Conservation (phyloP, 2,797 vertebrate species). For the Dermochelys coriacea region DNA sequence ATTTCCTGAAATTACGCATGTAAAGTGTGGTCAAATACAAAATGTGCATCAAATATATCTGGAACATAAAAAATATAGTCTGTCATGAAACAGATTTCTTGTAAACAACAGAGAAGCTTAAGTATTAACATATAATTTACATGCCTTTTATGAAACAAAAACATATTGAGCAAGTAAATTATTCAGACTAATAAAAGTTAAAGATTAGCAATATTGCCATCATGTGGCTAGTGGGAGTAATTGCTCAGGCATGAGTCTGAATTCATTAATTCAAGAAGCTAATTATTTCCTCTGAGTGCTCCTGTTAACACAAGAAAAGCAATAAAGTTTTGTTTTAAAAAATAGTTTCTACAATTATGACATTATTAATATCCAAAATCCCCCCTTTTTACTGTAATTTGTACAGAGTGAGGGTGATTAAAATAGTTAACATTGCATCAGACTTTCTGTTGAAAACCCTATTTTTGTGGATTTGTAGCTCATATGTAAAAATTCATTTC, state of each 20-base stretch:
- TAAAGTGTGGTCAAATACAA: neutral
- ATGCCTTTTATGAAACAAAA: neutral
- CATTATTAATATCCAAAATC: neutral
- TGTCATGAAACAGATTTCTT: neutral
- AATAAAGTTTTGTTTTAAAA: neutral
- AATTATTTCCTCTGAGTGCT: neutral
- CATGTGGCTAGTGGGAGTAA: slow-evolving; percentile 58
- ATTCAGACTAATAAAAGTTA: neutral
- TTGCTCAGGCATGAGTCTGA: neutral
- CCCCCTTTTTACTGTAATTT: neutral
- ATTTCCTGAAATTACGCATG: neutral
- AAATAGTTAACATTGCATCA: neutral
- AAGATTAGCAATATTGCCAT: slow-evolving; percentile 72
- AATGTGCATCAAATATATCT: neutral
- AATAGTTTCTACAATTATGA: neutral
- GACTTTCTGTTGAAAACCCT: neutral
- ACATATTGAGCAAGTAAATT: neutral
- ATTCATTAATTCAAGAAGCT: slow-evolving; percentile 12
- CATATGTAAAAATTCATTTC: neutral
- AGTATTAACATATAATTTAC: neutral
- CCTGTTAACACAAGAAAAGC: neutral
- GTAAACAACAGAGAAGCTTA: neutral
- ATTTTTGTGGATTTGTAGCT: neutral
- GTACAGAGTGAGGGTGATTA: fast-evolving
- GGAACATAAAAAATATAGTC: neutral